Evolutionary conservation across 37 sponge, comb jelly and placozoan species (phyloP).

Genomic region (Theonella swinhoei): DNA sequence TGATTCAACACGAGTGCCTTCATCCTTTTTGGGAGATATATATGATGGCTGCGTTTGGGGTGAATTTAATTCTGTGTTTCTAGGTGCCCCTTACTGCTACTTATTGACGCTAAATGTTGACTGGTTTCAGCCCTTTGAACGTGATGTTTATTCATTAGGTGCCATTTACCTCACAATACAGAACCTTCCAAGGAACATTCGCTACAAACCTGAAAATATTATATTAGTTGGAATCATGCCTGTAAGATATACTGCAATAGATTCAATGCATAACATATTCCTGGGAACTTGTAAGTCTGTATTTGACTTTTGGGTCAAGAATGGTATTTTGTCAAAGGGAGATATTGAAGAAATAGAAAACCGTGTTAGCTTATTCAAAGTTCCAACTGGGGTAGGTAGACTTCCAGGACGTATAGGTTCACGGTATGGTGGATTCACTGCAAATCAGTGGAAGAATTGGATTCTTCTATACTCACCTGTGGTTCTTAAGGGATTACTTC

Average conservation of each 20-base stretch:
- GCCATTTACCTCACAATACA: no score
- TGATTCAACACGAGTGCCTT: neutral
- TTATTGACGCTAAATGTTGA: no score
- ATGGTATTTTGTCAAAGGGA: neutral
- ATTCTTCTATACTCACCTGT: conserved; percentile 56
- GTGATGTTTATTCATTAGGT: no score
- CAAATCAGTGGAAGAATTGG: conserved; percentile 69
- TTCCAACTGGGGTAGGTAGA: conserved; percentile 49
- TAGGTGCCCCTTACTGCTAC: no score
- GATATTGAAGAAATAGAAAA: conserved; percentile 24
- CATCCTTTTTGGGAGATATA: neutral
- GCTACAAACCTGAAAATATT: no score
- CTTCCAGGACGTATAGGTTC: conserved; percentile 45
- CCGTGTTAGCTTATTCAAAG: neutral
- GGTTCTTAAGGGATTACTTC: conserved; percentile 38
- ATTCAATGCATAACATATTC: conserved; percentile 49
- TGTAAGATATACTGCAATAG: conserved; percentile 26
- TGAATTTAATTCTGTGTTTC: no score
- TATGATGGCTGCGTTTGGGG: neutral
- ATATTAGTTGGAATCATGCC: no score
- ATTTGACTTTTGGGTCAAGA: conserved; percentile 25
- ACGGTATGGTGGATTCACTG: conserved; percentile 56
- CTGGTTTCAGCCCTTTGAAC: no score
- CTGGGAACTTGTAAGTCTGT: conserved; percentile 42
- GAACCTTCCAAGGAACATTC: no score